Evolutionary conservation across 2,113 vertebrate species (phyloP), one percentile per base, ranked within the genome.

Genomic region (Apodemus sylvaticus): DNA sequence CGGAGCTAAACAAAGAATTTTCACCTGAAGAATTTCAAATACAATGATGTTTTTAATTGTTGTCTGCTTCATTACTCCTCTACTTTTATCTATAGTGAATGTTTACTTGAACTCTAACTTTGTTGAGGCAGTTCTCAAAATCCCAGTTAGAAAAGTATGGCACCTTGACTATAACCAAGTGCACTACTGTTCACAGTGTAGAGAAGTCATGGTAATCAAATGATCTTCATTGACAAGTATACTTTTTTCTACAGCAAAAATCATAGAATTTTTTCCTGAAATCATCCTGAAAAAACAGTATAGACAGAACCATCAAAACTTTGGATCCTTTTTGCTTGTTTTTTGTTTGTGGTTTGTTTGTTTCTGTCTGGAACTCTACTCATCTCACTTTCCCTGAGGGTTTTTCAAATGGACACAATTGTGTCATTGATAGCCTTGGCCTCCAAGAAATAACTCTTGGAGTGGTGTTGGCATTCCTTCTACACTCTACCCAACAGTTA

Each of bases 201-300:
- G 90, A 74, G 81, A 93, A 85, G 48, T 73, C 13, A 42, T 42
- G 55, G 58, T 22, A 78, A 60, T n/a, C 64, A 70, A 90, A 95
- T 87, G 31, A 20, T 51, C 34, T 93, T 51, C 16, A 17, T 31
- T 9, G 8, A 26, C 51, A 58, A 74, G 42, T 29, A 53, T 39
- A 5, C 17, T 73, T 93, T 73, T 55, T 81, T 88, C 31, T 45
- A 90, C 71, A 95, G 26, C 34, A 91, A 95, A 89, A 34, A 93
- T 55, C 86, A 90, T 5, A 64, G 31, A 91, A 6, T 87, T n/a
- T n/a, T n/a, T n/a, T n/a, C n/a, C n/a, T n/a, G n/a, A n/a, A n/a
- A n/a, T n/a, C n/a, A 53, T 45, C 91, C 55, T 68, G 53, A 79
- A 64, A 89, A 64, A 45, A 53, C 13, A 93, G 31, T 90, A 85